These are phyloP conservation scores for Drosophila arawakana DNA, from an alignment of 1,140 invertebrate species.

Conservation along the genomic window DNA sequence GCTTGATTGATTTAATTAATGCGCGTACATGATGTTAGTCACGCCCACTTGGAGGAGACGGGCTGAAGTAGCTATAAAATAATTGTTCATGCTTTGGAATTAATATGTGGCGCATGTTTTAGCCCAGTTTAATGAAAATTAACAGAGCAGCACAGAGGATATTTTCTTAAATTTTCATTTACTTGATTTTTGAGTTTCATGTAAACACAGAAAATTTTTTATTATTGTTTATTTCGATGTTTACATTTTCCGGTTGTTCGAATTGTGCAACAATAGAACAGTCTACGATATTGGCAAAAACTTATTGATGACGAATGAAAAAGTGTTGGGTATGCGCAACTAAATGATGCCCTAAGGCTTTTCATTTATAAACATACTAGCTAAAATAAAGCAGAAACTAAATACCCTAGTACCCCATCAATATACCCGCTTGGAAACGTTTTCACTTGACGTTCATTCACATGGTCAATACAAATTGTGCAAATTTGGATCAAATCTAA, in stretches of 20 bases:
- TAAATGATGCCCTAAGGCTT: not conserved
- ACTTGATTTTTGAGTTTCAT: not conserved
- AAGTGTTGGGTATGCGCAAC: not conserved
- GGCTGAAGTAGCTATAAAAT: not conserved
- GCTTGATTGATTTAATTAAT: slow-evolving; percentile 63
- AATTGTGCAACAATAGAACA: not conserved
- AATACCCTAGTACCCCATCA: too few species aligned
- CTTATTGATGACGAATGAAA: not conserved
- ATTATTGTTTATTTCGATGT: not conserved
- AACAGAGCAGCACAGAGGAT: not conserved
- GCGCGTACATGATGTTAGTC: slow-evolving; percentile 45
- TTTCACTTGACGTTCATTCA: too few species aligned
- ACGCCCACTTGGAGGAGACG: slow-evolving; percentile 7
- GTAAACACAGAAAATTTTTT: too few species aligned
- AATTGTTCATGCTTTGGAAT: slow-evolving; percentile 12
- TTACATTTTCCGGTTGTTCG: not conserved
- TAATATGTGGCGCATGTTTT: slow-evolving; percentile 24
- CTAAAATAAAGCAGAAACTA: too few species aligned
- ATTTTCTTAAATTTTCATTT: not conserved
- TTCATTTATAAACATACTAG: too few species aligned
- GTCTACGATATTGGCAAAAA: not conserved
- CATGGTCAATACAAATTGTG: slow-evolving; percentile 3
- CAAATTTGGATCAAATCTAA: slow-evolving; percentile 21
- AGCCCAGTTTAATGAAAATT: not conserved
- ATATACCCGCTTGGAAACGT: too few species aligned